A percentile compares a stretch with the other conserved stretches of the same genome.
Conservation (phyloP, 2,888 invertebrate species). For the Ceratothoa steindachneri region DNA sequence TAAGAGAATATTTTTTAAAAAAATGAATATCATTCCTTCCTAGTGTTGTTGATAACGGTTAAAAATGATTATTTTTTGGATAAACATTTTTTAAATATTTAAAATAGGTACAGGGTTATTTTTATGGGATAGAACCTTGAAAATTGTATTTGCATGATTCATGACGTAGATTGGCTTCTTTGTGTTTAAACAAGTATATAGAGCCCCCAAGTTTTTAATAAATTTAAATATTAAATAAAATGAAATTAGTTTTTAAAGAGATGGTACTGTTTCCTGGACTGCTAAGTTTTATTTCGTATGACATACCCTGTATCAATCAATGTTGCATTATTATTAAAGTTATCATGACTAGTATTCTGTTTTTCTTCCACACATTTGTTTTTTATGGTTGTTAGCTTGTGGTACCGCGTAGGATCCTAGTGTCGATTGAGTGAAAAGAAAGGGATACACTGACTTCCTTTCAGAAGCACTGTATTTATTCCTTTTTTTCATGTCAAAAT, state of each 20-base stretch:
- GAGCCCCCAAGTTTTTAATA: no score
- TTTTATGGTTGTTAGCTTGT: neutral
- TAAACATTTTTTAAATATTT: conserved; percentile 26
- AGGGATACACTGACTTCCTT: neutral
- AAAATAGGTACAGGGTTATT: conserved; percentile 32
- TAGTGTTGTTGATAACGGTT: neutral
- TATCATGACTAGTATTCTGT: neutral
- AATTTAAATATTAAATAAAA: no score
- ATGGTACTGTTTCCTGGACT: conserved; percentile 31
- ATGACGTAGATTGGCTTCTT: conserved; percentile 39
- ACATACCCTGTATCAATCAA: conserved; percentile 43
- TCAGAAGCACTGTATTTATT: neutral
- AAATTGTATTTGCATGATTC: neutral
- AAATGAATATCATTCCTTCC: neutral
- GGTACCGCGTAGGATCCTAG: neutral
- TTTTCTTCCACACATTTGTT: neutral
- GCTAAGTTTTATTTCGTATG: conserved; percentile 35
- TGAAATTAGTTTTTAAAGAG: no score
- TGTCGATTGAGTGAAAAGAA: neutral
- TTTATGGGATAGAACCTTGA: conserved; percentile 20
- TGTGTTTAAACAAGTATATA: no score
- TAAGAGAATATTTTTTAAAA: neutral
- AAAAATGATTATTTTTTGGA: conserved; percentile 34
- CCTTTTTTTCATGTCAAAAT: no score
- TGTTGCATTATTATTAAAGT: conserved; percentile 8